These are phyloP conservation scores for Gymnothorax javanicus DNA, from an alignment of 2,797 vertebrate genomes.

Conservation along the genomic window DNA sequence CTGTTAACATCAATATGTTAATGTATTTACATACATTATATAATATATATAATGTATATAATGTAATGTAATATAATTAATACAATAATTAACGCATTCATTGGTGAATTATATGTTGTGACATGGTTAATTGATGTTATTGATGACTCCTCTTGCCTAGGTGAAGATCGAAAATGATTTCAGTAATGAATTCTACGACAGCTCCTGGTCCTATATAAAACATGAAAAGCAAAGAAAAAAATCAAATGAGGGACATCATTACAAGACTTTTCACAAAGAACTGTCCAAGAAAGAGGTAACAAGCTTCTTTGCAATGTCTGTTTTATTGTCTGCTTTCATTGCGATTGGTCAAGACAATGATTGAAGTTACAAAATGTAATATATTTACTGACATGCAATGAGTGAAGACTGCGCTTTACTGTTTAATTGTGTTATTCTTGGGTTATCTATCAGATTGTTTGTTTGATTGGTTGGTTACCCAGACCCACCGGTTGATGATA, in stretches of 20 bases:
- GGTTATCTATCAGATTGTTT: background rate
- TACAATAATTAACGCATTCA: too few species aligned
- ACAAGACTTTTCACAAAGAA: slow-evolving; percentile 64
- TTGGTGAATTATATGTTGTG: too few species aligned
- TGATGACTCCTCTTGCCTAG: slow-evolving; percentile 59
- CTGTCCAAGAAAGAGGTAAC: slow-evolving; percentile 68
- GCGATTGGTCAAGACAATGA: background rate
- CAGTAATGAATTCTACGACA: slow-evolving; percentile 87
- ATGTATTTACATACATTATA: too few species aligned
- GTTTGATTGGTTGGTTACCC: background rate
- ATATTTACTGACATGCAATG: background rate
- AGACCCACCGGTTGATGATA: slow-evolving; percentile 83
- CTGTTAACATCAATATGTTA: too few species aligned
- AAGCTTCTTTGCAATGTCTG: slow-evolving; percentile 13
- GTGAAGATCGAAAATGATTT: slow-evolving; percentile 86
- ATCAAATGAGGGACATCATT: slow-evolving; percentile 45
- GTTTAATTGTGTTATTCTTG: background rate
- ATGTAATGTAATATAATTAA: too few species aligned
- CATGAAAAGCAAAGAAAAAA: slow-evolving; percentile 44
- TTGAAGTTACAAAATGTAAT: background rate
- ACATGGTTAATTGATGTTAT: too few species aligned
- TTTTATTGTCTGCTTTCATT: background rate
- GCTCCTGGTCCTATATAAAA: slow-evolving; percentile 85
- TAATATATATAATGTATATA: too few species aligned
- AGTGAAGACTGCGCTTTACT: background rate